Evolutionary conservation across 1,140 invertebrate species (phyloP), one percentile per base, ranked within the genome.

Genomic region (Carcinoscorpius rotundicauda): DNA sequence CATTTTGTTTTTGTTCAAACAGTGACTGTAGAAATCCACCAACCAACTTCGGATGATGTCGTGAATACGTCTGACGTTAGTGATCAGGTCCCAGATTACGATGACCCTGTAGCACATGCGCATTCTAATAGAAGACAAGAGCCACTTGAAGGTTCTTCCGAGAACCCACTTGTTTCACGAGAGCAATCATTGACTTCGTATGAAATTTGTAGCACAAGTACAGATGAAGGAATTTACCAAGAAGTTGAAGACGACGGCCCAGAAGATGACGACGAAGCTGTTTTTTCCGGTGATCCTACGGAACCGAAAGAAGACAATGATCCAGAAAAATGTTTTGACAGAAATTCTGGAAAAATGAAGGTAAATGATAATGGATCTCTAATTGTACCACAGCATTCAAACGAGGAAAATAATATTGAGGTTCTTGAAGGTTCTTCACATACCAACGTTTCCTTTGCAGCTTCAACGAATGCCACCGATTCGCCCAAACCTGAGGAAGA

Each of bases 171-270:
- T 29, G 29, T 29, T 29, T 29, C 29, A 29, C 29, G 29, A 29
- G 52, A 6, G 11, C 49, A 51, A 52, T 48, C 56, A 4, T 29
- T 51, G 10, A 58, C 63, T 3, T 68, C 69, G 4, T 61, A 65
- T 3, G 70, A 72, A 56, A 67, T 63, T 8, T 65, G 66, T 63
- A 72, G 70, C 53, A 66, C 68, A 48, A 69, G 69, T 57, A 72
- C 70, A 8, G 71, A 72, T 59, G 70, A 72, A 62, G 70, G 70
- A 50, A 71, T 72, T 51, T 72, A 71, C 63, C 71, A 72, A 59
- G 71, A 71, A 58, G 68, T 66, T 29, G 70, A 69, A 11, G 71
- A 69, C 8, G 58, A 65, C 11, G 48, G 8, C 8, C 53, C 62
- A 11, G 68, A 67, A 55, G 64, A 68, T 6, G 65, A 65, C 53